Conservation (phyloP, 2,113 vertebrate species). For the Brienomyrus brachyistius region DNA sequence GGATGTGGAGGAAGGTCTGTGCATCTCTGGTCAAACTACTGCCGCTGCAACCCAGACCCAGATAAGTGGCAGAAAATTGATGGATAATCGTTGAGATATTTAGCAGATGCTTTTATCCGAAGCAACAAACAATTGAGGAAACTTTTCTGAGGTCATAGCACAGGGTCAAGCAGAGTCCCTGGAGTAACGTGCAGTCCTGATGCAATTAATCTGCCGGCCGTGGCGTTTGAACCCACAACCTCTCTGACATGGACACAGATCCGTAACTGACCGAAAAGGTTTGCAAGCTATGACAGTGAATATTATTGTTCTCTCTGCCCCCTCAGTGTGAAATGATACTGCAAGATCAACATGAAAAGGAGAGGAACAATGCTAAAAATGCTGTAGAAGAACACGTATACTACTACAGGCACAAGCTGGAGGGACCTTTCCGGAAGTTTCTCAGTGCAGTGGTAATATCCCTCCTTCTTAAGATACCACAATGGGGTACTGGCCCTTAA, state of each 20-base stretch:
- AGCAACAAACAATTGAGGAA: not conserved
- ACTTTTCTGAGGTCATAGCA: not conserved
- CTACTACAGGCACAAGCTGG: conserved; percentile 68
- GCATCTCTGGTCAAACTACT: not conserved
- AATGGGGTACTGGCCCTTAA: not conserved
- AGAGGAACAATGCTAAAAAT: conserved; percentile 71
- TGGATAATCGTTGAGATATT: not conserved
- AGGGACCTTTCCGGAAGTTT: conserved; percentile 61
- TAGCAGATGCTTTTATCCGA: not conserved
- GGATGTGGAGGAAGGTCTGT: not conserved
- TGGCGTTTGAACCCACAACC: not conserved
- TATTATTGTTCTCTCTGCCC: not conserved
- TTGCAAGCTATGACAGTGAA: not conserved
- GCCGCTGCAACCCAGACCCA: no score
- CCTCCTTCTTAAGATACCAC: not conserved
- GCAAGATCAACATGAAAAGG: conserved; percentile 71
- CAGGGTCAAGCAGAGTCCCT: not conserved
- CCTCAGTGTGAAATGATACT: conserved; percentile 69
- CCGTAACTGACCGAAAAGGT: not conserved
- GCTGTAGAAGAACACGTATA: conserved; percentile 74
- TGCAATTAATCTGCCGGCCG: not conserved
- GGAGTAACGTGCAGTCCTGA: not conserved
- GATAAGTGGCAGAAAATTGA: not conserved
- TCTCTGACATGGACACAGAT: not conserved
- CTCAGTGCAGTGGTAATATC: conserved; percentile 57